Percentiles rank a stretch among this genome's conserved stretches.
phyloP scores from a whole-genome alignment of 2,888 invertebrate genomes.

The Aleiodes testaceus region DNA sequence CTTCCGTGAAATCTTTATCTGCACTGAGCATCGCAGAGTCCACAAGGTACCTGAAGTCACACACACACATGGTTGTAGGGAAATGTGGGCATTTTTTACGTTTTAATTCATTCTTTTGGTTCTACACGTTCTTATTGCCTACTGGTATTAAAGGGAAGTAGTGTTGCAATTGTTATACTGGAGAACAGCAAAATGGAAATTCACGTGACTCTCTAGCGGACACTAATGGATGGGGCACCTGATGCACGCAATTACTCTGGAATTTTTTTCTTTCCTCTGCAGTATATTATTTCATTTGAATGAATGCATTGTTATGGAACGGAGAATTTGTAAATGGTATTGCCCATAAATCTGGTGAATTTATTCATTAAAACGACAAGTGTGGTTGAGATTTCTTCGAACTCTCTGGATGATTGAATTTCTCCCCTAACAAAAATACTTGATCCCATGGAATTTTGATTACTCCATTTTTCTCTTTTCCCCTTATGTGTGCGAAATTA shows the following conservation, averaged over 20 bases:
- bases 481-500: not conserved
- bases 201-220: slow-evolving; percentile 39
- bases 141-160: slow-evolving; percentile 20
- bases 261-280: slow-evolving; percentile 18
- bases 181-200: slow-evolving; percentile 43
- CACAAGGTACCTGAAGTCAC: slow-evolving; percentile 25
- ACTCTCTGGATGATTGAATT: no score
- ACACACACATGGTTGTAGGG: not conserved
- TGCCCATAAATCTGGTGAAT: no score
- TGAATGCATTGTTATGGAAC: no score
- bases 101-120: slow-evolving; percentile 11
- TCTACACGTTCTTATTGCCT: slow-evolving; percentile 14
- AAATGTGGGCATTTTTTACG: slow-evolving; percentile 4
- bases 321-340: no score
- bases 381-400: no score
- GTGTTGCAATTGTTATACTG: slow-evolving; percentile 44
- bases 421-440: no score
- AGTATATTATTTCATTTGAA: not conserved
- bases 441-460: not conserved
- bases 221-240: slow-evolving; percentile 10
- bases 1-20: slow-evolving; percentile 66
- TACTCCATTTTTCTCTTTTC: not conserved
- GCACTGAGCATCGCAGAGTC: slow-evolving; percentile 47
- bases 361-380: no score
- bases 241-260: slow-evolving; percentile 18